Evolutionary conservation across 2,888 invertebrate species (phyloP).

Genomic region (Ornithoptera priamus): DNA sequence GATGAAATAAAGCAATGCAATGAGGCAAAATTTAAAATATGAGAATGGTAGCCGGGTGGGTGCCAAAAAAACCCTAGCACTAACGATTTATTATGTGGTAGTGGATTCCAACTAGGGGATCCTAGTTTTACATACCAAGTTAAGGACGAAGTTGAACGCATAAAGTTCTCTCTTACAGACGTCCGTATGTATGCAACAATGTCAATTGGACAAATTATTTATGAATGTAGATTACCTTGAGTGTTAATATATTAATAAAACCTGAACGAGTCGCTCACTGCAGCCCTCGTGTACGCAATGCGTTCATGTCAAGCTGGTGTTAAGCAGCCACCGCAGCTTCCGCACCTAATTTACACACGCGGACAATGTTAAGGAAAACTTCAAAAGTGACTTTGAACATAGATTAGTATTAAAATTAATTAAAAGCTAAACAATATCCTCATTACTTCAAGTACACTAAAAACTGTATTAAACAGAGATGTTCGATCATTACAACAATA

Average conservation of each 20-base stretch:
- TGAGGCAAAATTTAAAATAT: too few species aligned
- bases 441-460: too few species aligned
- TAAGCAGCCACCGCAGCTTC: conserved; percentile 1
- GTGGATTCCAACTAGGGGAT: too few species aligned
- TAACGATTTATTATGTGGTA: too few species aligned
- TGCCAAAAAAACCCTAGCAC: too few species aligned
- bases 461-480: too few species aligned
- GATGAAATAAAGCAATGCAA: too few species aligned
- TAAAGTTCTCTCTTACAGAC: not conserved
- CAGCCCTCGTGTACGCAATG: conserved; percentile 12
- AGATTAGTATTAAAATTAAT: not conserved
- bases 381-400: not conserved
- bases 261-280: conserved; percentile 37
- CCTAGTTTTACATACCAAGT: too few species aligned
- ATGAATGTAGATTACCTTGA: conserved; percentile 75
- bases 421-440: not conserved
- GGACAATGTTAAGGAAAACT: conserved; percentile 16
- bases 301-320: conserved; percentile 4
- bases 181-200: conserved; percentile 26
- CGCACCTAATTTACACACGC: conserved; percentile 11
- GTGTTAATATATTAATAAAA: conserved; percentile 41
- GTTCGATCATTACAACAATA: too few species aligned
- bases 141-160: not conserved
- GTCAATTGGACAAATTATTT: conserved; percentile 59
- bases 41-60: too few species aligned